These are phyloP conservation scores for Marronus borbonicus DNA, from an alignment of 2,888 invertebrate genomes.

Conservation along the genomic window DNA sequence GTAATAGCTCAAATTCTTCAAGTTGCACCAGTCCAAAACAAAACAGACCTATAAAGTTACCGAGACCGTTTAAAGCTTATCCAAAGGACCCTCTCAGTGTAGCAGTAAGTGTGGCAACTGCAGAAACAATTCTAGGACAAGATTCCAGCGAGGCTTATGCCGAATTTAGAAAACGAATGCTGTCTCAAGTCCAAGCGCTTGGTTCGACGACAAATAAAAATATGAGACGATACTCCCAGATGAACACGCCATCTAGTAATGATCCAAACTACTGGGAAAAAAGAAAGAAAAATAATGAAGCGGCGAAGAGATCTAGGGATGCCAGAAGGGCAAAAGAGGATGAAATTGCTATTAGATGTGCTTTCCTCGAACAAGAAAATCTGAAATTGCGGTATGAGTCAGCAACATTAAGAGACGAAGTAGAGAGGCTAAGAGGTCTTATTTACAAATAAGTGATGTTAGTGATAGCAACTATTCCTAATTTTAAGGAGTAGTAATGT, in stretches of 20 bases:
- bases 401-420: constrained; percentile 60
- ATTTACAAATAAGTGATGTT: constrained; percentile 44
- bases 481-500: too few relatives aligned
- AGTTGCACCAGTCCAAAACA: constrained; percentile 40
- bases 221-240: constrained; percentile 75
- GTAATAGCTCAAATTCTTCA: constrained; percentile 8
- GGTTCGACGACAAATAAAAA: constrained; percentile 75
- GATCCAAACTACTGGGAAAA: constrained; percentile 92
- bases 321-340: constrained; percentile 92
- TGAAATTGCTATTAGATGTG: constrained; percentile 90
- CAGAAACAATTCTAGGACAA: constrained; percentile 73
- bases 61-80: constrained; percentile 81
- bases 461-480: neutral
- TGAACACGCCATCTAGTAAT: constrained; percentile 57
- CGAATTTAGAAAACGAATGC: constrained; percentile 79
- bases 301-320: constrained; percentile 95
- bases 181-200: constrained; percentile 77
- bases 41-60: constrained; percentile 67
- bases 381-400: constrained; percentile 81
- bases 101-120: constrained; percentile 69
- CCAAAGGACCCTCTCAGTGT: constrained; percentile 80
- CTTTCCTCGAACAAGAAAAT: constrained; percentile 90
- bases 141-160: constrained; percentile 78
- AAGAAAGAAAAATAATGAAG: constrained; percentile 92
- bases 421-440: constrained; percentile 58